Base-by-base conservation (phyloP, 2,797 vertebrate species). In the Synanceia verrucosa region DNA sequence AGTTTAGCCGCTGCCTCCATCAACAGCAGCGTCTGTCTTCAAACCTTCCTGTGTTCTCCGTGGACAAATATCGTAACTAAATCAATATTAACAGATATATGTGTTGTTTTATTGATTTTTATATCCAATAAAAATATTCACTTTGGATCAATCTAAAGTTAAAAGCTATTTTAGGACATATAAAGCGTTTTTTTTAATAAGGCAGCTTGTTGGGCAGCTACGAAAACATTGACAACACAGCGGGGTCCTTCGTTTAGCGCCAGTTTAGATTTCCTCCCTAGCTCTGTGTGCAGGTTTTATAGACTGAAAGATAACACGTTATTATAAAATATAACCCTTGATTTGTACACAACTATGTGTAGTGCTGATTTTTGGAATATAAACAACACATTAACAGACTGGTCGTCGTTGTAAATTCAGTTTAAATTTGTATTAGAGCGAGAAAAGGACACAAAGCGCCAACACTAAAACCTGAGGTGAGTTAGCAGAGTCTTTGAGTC, bases 231-330 rank as follows among this genome's bases (percentile, higher is more conserved):
- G 76, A 85, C 82, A 91, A 87, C 86, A 90, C 44, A 55, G 10
- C 10, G 0, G 86, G 91, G 92, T 91, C 91, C 89, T 93, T 61
- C 71, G 51, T 89, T 92, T 88, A 89, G 91, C 92, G 91, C 91
- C 89, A 93, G 82, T 73, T 92, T 88, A 26, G 84, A 79, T 69
- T 77, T 73, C 63, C 50, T 61, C 44, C 57, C 31, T 61, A 52
- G 19, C 14, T 29, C 26, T 1, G 10, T 0, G 1, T 5, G 9
- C 0, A 0, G n/a, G 0, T 12, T 57, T 3, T 41, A 2, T 9
- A 46, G 1, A 10, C 0, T 0, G 1, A 2, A 11, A 2, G 1
- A 28, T 1, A 3, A 31, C 0, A 0, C 9, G 28, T 0, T 0
- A 14, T 61, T 11, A 33, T n/a, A 0, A 34, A 33, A 36, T 57